These are phyloP conservation scores for Sturmia bella DNA, from an alignment of 2,888 invertebrate species.

Conservation along the genomic window DNA sequence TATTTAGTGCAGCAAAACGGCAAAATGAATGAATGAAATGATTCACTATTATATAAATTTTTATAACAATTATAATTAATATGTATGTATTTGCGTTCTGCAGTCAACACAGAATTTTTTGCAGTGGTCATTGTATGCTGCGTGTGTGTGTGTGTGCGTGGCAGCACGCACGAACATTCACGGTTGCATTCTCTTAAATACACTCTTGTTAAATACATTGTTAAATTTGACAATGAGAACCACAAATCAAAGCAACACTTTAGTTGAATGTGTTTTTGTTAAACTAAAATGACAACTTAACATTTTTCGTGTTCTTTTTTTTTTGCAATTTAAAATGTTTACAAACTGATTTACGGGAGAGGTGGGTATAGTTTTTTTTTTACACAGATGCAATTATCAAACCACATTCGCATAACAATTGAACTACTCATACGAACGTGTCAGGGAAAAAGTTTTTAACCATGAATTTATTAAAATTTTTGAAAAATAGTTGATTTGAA, in stretches of 20 bases:
- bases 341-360: background rate
- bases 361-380: background rate
- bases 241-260: conserved; percentile 66
- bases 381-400: conserved; percentile 31
- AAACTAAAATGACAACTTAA: conserved; percentile 58
- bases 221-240: conserved; percentile 39
- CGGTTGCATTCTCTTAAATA: background rate
- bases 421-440: background rate
- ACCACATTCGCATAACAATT: conserved; percentile 27
- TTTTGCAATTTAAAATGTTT: conserved; percentile 2
- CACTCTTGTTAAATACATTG: conserved; percentile 35
- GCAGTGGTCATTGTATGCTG: conserved; percentile 26
- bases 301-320: conserved; percentile 20
- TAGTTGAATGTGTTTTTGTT: conserved; percentile 34
- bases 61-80: conserved; percentile 62
- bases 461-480: no score
- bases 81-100: conserved; percentile 54
- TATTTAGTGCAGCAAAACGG: background rate
- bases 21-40: conserved; percentile 42
- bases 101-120: conserved; percentile 43
- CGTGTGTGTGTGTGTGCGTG: background rate
- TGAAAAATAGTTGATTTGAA: background rate
- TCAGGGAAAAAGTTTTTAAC: background rate
- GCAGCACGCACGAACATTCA: background rate
- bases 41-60: conserved; percentile 31